Base-by-base conservation (phyloP, 1,140 invertebrate species). In the Eriosoma lanigerum region DNA sequence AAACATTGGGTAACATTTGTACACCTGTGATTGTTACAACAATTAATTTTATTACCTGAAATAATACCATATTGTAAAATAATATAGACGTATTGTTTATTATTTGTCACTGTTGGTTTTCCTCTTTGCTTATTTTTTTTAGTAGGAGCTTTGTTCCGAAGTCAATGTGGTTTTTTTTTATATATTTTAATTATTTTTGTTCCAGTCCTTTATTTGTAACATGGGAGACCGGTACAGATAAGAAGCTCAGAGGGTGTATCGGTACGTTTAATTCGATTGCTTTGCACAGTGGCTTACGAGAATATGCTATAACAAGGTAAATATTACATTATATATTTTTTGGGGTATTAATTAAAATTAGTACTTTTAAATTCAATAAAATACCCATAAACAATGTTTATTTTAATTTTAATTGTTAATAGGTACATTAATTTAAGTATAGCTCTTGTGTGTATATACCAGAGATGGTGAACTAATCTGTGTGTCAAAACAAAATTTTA, bases 201-300 rank as follows among this genome's bases (percentile, higher is more conserved):
- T 92, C 81, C 88, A 98, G 96, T 87, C 97, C 97, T 70, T 88
- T 99, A 84, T 99, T 99, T 90, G 97, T 99, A 44, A 98, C 97
- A 81, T 99, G 97, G 97, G 95, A 95, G 86, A 96, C 96, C 85
- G 97, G 97, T 21, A 93, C 94, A 85, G 97, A 98, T 84, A 91
- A 93, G 85, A 90, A 94, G 80, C 88, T 97, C 81, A 89, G 96
- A 82, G 96, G 96, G n/a, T 97, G 96, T 86, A 97, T 97, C 86
- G 96, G 96, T 81, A 97, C 96, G 76, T 97, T 97, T 85, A 96
- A 93, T 87, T 93, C 96, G 52, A 95, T 98, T 90, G 93, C 95
- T 85, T 90, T 98, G 82, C 95, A 97, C 86, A 90, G 90, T 86
- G 97, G 97, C 68, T 89, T 99, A 80, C 90, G 94, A 83, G 97